phyloP scores from a whole-genome alignment of 1,140 invertebrate species.

The Varroa destructor region DNA sequence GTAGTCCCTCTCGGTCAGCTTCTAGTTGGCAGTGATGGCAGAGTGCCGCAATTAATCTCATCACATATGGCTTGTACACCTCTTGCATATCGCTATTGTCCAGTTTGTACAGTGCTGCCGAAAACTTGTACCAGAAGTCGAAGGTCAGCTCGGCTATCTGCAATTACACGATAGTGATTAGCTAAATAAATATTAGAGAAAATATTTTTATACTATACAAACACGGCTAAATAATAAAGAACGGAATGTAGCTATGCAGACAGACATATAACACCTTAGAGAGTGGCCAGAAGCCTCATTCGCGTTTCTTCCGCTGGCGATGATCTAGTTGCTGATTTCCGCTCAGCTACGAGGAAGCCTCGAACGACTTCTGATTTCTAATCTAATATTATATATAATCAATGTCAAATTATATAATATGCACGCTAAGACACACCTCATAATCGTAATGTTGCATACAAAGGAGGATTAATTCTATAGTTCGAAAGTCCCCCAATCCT shows the following conservation, averaged over 20 bases:
- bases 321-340: too few relatives aligned
- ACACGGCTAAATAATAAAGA: neutral
- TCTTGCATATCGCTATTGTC: slow-evolving; percentile 10
- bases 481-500: slow-evolving; percentile 5
- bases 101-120: neutral
- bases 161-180: too few relatives aligned
- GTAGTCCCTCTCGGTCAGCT: slow-evolving; percentile 5
- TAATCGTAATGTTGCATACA: slow-evolving; percentile 25
- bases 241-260: neutral
- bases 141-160: slow-evolving; percentile 13
- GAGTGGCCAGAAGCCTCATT: too few relatives aligned
- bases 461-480: slow-evolving; percentile 6
- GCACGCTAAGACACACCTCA: neutral
- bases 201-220: neutral
- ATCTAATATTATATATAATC: too few relatives aligned
- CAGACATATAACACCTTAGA: too few relatives aligned
- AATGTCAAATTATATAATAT: too few relatives aligned
- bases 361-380: too few relatives aligned
- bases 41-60: neutral
- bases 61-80: slow-evolving; percentile 11
- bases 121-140: slow-evolving; percentile 24
- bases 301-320: too few relatives aligned
- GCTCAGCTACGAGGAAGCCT: too few relatives aligned
- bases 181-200: neutral
- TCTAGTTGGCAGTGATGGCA: slow-evolving; percentile 25